These are phyloP conservation scores for Lamellibrachia columna DNA, from an alignment of 2,888 invertebrate genomes.

Conservation along the genomic window DNA sequence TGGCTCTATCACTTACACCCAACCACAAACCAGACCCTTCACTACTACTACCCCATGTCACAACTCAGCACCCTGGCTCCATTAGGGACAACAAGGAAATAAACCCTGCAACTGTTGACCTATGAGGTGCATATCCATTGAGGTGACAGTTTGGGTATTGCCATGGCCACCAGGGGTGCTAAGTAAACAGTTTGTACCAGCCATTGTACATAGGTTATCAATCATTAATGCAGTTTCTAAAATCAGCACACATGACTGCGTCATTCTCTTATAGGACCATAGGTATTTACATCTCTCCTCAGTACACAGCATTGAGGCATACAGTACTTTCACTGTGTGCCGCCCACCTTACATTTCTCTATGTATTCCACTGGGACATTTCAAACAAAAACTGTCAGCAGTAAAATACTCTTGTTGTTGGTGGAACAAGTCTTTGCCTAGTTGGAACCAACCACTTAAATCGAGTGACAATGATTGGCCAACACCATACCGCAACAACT, in stretches of 20 bases:
- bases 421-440: too few species aligned
- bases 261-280: neutral
- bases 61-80: neutral
- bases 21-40: neutral
- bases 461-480: too few species aligned
- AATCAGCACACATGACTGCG: neutral
- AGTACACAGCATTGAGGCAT: neutral
- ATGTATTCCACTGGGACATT: neutral
- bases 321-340: neutral
- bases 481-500: too few species aligned
- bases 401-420: neutral
- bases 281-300: neutral
- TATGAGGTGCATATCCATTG: neutral
- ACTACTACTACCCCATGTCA: neutral
- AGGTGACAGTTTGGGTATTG: conserved; percentile 5
- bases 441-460: too few species aligned
- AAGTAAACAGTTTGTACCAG: neutral
- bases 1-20: neutral
- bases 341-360: neutral
- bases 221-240: conserved; percentile 5
- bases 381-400: neutral
- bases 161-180: neutral
- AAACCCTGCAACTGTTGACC: neutral
- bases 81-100: neutral
- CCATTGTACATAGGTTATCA: neutral